phyloP scores from a whole-genome alignment of 2,888 invertebrate genomes.

The Brachyptera risi region DNA sequence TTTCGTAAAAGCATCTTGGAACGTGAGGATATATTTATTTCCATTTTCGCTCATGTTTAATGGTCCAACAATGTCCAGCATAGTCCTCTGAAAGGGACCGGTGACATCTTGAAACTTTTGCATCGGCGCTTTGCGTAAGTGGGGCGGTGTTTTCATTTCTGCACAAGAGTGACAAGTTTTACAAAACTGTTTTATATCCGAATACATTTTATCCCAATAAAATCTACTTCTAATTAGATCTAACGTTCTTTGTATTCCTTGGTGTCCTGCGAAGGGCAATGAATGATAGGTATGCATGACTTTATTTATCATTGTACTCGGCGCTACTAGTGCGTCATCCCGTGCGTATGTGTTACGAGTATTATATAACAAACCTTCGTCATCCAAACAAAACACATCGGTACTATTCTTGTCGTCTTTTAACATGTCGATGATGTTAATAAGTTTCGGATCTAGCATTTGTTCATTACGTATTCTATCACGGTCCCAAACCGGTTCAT shows the following conservation, averaged over 20 bases:
- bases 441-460: not conserved
- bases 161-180: conserved; percentile 5
- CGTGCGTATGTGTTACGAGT: not conserved
- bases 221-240: not conserved
- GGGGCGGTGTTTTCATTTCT: not conserved
- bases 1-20: conserved; percentile 4
- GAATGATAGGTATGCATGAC: not conserved
- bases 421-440: not conserved
- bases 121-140: not conserved
- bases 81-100: not conserved
- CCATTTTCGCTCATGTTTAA: not conserved
- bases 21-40: conserved; percentile 8
- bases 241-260: not conserved
- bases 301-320: not conserved
- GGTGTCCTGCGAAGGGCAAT: conserved; percentile 11
- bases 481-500: conserved; percentile 8
- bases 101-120: not conserved
- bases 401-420: not conserved
- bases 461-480: conserved; percentile 1
- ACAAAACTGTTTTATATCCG: not conserved
- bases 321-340: not conserved
- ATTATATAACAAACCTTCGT: not conserved
- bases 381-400: not conserved
- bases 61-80: conserved; percentile 9
- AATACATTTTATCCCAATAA: conserved; percentile 15